A percentile compares a stretch with the other conserved stretches of the same genome.
phyloP scores from a whole-genome alignment of 2,888 invertebrate genomes.

The Melipona bicolor region DNA sequence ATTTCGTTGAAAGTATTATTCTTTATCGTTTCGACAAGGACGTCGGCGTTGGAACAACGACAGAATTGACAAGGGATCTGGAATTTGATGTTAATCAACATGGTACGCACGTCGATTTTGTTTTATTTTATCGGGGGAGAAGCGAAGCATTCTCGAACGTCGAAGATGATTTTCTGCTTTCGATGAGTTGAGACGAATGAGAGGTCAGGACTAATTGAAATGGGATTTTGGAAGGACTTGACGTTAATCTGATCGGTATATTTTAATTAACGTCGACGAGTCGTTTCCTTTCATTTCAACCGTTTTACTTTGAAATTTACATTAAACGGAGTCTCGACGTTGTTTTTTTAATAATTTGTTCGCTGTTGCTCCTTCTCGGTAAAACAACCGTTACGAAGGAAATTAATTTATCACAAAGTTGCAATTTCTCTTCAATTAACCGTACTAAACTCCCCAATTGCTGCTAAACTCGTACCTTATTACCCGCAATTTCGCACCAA shows the following conservation, averaged over 20 bases:
- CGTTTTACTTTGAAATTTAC: neutral
- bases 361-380: neutral
- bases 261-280: neutral
- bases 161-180: neutral
- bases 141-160: no score
- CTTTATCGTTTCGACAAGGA: conserved; percentile 37
- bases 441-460: neutral
- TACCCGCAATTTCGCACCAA: neutral
- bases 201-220: no score
- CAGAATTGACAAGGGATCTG: conserved; percentile 3
- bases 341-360: neutral
- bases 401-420: neutral
- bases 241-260: neutral
- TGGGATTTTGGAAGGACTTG: neutral
- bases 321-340: neutral
- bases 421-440: conserved; percentile 1
- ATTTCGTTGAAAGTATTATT: neutral
- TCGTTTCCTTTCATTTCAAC: neutral
- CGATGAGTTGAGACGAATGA: neutral
- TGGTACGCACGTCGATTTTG: neutral
- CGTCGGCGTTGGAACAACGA: neutral
- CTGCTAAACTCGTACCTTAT: neutral
- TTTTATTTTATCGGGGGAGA: neutral
- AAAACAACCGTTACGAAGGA: no score
- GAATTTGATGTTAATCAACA: neutral